These are phyloP conservation scores for Chaetogeoica ovagalla DNA, from an alignment of 2,888 invertebrate species.

Conservation along the genomic window DNA sequence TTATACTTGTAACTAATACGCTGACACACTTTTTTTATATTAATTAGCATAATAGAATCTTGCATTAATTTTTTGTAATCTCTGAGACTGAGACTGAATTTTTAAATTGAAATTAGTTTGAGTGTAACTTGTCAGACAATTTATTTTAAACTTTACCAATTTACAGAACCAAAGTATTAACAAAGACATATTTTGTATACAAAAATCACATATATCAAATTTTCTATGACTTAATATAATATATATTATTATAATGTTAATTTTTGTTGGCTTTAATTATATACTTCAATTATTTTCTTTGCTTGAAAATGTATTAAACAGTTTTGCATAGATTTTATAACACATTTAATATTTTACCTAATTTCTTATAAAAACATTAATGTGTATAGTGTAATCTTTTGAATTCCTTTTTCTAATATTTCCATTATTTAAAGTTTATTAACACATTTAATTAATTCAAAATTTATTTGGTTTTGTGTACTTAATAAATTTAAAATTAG, in stretches of 20 bases:
- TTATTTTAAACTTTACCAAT: slow-evolving; percentile 28
- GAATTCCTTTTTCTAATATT: neutral
- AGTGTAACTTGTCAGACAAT: slow-evolving; percentile 1
- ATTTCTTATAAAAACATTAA: neutral
- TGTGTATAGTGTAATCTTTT: neutral
- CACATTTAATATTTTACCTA: neutral
- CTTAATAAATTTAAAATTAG: neutral
- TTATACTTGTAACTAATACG: slow-evolving; percentile 27
- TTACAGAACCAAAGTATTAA: slow-evolving; percentile 40
- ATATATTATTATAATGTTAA: neutral
- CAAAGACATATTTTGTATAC: neutral
- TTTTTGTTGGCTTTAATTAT: neutral
- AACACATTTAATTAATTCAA: neutral
- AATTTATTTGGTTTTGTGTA: neutral
- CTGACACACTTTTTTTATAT: slow-evolving; percentile 13
- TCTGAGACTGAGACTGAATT: slow-evolving; percentile 38
- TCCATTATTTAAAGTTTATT: neutral
- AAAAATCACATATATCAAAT: neutral
- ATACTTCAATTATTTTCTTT: neutral
- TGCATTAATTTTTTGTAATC: slow-evolving; percentile 34
- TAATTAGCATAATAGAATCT: neutral
- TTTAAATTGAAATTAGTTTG: slow-evolving; percentile 30
- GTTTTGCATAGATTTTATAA: neutral
- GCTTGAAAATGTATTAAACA: neutral
- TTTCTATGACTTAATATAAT: neutral